Base-by-base conservation (phyloP, 2,888 invertebrate species). In the Panzeria rudis region DNA sequence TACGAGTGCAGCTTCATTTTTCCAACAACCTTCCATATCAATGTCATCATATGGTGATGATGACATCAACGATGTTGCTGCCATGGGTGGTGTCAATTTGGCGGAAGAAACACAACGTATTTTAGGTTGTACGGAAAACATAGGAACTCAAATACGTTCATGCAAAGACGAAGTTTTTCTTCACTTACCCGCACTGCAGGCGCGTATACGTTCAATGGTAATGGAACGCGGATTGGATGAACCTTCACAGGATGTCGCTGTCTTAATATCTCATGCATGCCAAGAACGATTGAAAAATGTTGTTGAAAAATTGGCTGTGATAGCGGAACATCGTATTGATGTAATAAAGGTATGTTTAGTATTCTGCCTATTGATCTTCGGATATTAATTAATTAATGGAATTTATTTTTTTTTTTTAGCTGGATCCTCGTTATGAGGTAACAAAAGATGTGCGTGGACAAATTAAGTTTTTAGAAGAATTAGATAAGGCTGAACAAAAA, bases 11-110 rank as follows among this genome's bases (percentile, higher is more conserved):
- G 89, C 91, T 90, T 91, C 91, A 59, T 91, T 92, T 94, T 90
- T 94, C 93, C 92, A 94, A 93, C 91, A 94, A 93, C 93, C 91
- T 86, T 91, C 92, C 69, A 92, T 92, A 89, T 91, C 91, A 84
- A 89, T 90, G 89, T 92, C 92, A 93, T 91, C 93, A 88, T 94
- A 94, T 86, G 97, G 97, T 56, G 98, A 98, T 90, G 98, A 98
- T 91, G 98, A 99, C 92, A 98, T 99, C 90, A 99, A 99, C 91
- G 99, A 99, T 93, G 99, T 99, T 15, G 98, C 99, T 38, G 98
- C 99, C 11, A 99, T 99, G 99, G 99, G 99, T 86, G 99, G 99
- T 69, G 99, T 99, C 76, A 99, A 99, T 93, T 94, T 99, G 89
- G 97, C 97, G 0, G 99, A 99, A 93, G 99, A 99, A 93, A 96